Percentiles rank a stretch among this genome's conserved stretches.
These are phyloP conservation scores for Andrena camellia DNA, from an alignment of 2,888 invertebrate genomes.

Conservation along the genomic window DNA sequence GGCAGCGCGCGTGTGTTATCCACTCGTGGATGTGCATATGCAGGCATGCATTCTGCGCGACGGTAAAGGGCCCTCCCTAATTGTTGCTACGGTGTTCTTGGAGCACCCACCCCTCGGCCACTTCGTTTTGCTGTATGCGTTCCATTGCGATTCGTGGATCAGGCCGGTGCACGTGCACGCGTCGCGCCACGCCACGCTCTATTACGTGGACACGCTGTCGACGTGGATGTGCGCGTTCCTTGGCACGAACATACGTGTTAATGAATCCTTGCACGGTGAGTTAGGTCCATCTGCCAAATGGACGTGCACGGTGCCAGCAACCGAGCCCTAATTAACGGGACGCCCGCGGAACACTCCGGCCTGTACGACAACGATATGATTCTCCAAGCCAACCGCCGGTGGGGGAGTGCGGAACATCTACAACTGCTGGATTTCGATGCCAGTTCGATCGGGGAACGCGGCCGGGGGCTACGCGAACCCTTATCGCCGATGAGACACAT, in stretches of 20 bases:
- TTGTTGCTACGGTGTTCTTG: conserved; percentile 67
- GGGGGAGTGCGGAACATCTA: conserved; percentile 22
- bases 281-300: conserved; percentile 74
- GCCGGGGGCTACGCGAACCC: neutral
- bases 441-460: neutral
- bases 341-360: conserved; percentile 48
- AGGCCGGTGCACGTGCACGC: conserved; percentile 17
- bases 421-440: conserved; percentile 6
- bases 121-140: conserved; percentile 54
- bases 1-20: neutral
- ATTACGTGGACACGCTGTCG: conserved; percentile 50
- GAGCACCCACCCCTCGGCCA: conserved; percentile 54
- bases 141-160: neutral
- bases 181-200: neutral
- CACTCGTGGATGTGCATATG: neutral
- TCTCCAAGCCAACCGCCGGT: conserved; percentile 49
- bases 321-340: conserved; percentile 63
- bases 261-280: conserved; percentile 71
- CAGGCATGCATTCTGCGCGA: conserved; percentile 54
- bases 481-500: neutral
- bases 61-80: conserved; percentile 66
- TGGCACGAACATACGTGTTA: conserved; percentile 71
- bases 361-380: conserved; percentile 52
- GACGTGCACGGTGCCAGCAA: conserved; percentile 58
- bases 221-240: conserved; percentile 55